A percentile compares a stretch with the other conserved stretches of the same genome.
Evolutionary conservation across 2,888 invertebrate genomes (phyloP).

Genomic region (Amblyjoppa fuscipennis): DNA sequence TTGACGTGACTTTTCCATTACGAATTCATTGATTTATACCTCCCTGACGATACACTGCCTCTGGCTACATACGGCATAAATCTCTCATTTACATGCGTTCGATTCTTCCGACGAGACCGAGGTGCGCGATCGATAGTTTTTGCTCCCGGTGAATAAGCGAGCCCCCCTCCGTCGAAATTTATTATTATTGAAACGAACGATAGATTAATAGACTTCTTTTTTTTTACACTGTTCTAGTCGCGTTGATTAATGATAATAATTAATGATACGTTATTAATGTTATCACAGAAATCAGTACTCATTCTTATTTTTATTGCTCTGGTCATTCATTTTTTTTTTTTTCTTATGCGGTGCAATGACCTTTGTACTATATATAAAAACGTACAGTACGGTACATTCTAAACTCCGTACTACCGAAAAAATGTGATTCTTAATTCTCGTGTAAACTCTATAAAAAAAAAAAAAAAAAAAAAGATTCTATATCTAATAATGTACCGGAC

Average conservation of each 20-base stretch:
- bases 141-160: background rate
- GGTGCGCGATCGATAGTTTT: background rate
- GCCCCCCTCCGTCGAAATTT: background rate
- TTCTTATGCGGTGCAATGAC: background rate
- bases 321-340: background rate
- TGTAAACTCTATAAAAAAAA: too few species aligned
- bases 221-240: background rate
- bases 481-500: too few species aligned
- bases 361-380: background rate
- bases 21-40: conserved; percentile 15
- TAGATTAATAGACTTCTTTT: background rate
- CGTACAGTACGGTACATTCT: background rate
- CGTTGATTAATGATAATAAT: background rate
- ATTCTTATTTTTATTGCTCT: background rate
- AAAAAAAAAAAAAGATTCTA: too few species aligned
- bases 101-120: background rate
- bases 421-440: background rate
- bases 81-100: conserved; percentile 8
- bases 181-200: background rate
- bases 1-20: conserved; percentile 51
- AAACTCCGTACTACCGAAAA: background rate
- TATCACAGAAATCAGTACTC: background rate
- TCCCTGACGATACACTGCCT: background rate
- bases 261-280: background rate
- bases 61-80: background rate